Conservation (phyloP, 2,797 vertebrate species). For the Petrocephalus sullivani region DNA sequence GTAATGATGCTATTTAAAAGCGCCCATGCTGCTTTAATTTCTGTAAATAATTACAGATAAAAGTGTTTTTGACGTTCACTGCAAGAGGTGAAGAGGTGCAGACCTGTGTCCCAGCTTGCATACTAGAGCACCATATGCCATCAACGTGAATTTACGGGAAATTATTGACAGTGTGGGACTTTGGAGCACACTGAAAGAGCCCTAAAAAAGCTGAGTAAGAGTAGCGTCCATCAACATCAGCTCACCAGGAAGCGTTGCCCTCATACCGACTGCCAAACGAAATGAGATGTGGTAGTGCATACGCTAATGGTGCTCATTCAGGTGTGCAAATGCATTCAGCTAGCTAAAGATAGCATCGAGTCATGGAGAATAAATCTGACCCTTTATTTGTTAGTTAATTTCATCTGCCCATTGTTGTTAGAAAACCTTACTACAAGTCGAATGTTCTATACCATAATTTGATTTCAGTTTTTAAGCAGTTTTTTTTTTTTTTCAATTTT, state of each 20-base stretch:
- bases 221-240: neutral
- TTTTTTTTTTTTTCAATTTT: too few relatives aligned
- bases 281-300: neutral
- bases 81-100: constrained; percentile 54
- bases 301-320: neutral
- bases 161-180: constrained; percentile 36
- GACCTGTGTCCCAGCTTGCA: constrained; percentile 22
- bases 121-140: neutral
- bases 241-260: neutral
- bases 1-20: constrained; percentile 46
- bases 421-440: neutral
- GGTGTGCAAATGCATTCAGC: neutral
- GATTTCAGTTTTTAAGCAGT: neutral
- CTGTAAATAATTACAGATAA: constrained; percentile 35
- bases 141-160: constrained; percentile 53
- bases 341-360: neutral
- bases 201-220: neutral
- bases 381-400: neutral
- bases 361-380: neutral
- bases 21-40: constrained; percentile 34
- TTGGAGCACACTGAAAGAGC: neutral
- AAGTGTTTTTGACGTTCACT: constrained; percentile 49
- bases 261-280: neutral
- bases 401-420: neutral
- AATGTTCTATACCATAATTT: neutral